These are phyloP conservation scores for Chrysina gloriosa DNA, from an alignment of 2,888 invertebrate species.

Conservation along the genomic window DNA sequence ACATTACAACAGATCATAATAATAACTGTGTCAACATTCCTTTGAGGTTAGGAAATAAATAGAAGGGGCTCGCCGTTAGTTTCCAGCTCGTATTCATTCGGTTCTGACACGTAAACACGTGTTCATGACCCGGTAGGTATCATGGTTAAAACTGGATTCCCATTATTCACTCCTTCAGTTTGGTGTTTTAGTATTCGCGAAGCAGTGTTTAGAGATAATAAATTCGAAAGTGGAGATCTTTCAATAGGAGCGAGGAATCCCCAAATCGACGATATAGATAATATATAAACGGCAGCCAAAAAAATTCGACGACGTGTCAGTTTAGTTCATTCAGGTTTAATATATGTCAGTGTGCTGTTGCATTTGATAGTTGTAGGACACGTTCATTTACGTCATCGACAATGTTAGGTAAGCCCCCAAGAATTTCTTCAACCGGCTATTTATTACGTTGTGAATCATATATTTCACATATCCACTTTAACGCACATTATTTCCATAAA, in stretches of 20 bases:
- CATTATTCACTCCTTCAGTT: neutral
- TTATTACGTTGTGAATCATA: neutral
- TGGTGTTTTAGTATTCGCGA: neutral
- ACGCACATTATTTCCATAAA: neutral
- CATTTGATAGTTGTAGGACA: constrained; percentile 3
- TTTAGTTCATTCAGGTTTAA: neutral
- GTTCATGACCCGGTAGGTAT: constrained; percentile 2
- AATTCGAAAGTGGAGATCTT: neutral
- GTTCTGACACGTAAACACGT: neutral
- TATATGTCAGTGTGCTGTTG: constrained; percentile 30
- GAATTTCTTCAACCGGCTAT: neutral
- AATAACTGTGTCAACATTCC: too few species aligned
- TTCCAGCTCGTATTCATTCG: neutral
- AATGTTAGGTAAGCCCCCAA: constrained; percentile 16
- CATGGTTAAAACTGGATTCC: neutral
- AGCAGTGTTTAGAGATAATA: neutral
- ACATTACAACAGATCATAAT: too few species aligned
- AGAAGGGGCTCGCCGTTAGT: neutral
- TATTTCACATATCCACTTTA: constrained; percentile 1
- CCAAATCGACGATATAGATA: neutral
- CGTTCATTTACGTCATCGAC: constrained; percentile 20
- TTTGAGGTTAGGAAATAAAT: neutral
- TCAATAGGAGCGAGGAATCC: neutral
- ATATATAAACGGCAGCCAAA: neutral
- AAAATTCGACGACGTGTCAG: constrained; percentile 20